phyloP scores from a whole-genome alignment of 1,140 invertebrate species.

The Kradibia gibbosae region DNA sequence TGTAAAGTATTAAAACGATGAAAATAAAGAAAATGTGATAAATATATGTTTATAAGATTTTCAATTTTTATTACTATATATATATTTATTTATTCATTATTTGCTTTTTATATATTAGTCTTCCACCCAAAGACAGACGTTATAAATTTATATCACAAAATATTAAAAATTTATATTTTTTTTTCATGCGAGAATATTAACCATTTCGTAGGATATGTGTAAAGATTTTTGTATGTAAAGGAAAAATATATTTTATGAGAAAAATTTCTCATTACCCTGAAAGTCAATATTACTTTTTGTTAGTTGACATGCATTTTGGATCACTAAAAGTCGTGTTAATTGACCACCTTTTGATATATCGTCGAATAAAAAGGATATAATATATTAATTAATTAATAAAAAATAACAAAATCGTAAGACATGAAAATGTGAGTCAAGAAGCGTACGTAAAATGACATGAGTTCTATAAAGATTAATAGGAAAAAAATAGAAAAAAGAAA shows the following conservation, averaged over 20 bases:
- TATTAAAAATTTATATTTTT: too few relatives aligned
- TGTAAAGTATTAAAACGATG: neutral
- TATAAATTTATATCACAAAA: too few relatives aligned
- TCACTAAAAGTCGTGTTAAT: conserved; percentile 17
- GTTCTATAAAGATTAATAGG: conserved; percentile 43
- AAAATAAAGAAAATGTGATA: too few relatives aligned
- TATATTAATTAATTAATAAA: neutral
- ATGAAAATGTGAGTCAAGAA: conserved; percentile 29
- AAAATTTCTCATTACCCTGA: conserved; percentile 1
- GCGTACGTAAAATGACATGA: conserved; percentile 44
- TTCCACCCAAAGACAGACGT: too few relatives aligned
- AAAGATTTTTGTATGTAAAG: too few relatives aligned
- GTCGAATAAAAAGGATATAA: neutral
- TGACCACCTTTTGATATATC: neutral
- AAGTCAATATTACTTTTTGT: conserved; percentile 1
- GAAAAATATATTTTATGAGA: too few relatives aligned
- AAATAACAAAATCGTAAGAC: neutral
- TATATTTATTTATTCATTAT: too few relatives aligned
- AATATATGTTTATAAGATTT: neutral
- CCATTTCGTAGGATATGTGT: too few relatives aligned
- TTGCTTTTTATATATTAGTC: too few relatives aligned
- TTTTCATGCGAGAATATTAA: too few relatives aligned
- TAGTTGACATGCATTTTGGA: conserved; percentile 33
- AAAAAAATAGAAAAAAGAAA: conserved; percentile 34
- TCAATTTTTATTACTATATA: neutral